A percentile compares a stretch with the other conserved stretches of the same genome.
These are phyloP conservation scores for Eugnorisma glareosa DNA, from an alignment of 2,888 invertebrate species.

Conservation along the genomic window DNA sequence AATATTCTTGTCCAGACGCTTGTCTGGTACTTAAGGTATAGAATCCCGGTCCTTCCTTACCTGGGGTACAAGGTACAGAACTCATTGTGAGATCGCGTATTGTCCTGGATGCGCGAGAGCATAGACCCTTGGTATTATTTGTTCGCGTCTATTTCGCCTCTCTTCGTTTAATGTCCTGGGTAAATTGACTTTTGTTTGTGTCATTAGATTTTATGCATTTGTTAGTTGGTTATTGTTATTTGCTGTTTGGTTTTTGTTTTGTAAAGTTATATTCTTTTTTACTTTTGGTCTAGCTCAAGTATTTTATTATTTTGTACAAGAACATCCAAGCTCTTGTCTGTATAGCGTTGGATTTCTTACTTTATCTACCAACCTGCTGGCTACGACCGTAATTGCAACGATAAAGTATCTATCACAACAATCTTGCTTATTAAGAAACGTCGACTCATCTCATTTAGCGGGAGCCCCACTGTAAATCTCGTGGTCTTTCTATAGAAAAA, in stretches of 20 bases:
- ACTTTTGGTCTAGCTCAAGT: neutral
- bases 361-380: constrained; percentile 6
- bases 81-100: constrained; percentile 64
- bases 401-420: constrained; percentile 29
- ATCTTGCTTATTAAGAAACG: constrained; percentile 51
- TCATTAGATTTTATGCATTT: constrained; percentile 27
- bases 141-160: constrained; percentile 54
- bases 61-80: constrained; percentile 30
- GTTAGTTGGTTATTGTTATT: constrained; percentile 18
- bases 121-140: constrained; percentile 54
- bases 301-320: neutral
- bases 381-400: constrained; percentile 39
- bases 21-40: constrained; percentile 21
- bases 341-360: constrained; percentile 11
- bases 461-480: constrained; percentile 45
- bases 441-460: constrained; percentile 41
- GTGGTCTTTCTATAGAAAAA: constrained; percentile 55
- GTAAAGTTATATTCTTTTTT: neutral
- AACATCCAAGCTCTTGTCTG: neutral
- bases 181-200: constrained; percentile 42
- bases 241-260: neutral
- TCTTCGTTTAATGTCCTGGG: constrained; percentile 53
- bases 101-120: constrained; percentile 61
- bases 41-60: constrained; percentile 19
- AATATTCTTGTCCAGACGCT: constrained; percentile 18